These are phyloP conservation scores for Sicus ferrugineus DNA, from an alignment of 2,888 invertebrate species.

Conservation along the genomic window DNA sequence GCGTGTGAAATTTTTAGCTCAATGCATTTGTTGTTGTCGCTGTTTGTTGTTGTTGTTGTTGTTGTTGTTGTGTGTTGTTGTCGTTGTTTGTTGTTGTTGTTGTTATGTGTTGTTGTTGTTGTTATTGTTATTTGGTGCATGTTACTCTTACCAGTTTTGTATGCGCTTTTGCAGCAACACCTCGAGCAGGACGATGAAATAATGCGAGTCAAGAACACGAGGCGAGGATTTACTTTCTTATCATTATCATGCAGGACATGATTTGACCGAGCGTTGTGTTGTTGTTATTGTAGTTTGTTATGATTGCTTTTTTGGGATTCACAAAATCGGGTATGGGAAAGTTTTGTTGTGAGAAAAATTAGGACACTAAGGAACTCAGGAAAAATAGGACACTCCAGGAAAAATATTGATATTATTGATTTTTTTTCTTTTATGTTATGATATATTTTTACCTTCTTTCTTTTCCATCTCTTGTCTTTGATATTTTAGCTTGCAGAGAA, in stretches of 20 bases:
- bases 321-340: neutral
- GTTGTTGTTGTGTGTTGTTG: conserved; percentile 5
- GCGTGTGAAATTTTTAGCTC: conserved; percentile 27
- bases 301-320: neutral
- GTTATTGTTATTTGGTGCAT: neutral
- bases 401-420: too few relatives aligned
- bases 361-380: too few relatives aligned
- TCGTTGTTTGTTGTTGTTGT: conserved; percentile 6
- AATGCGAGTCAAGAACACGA: neutral
- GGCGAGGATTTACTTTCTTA: conserved; percentile 5
- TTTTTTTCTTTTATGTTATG: too few relatives aligned
- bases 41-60: neutral
- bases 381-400: neutral
- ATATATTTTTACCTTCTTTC: too few relatives aligned
- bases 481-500: too few relatives aligned
- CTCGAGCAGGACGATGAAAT: conserved; percentile 3
- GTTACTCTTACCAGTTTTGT: neutral
- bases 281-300: neutral
- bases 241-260: conserved; percentile 7
- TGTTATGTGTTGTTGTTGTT: neutral
- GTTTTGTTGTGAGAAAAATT: too few relatives aligned
- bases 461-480: too few relatives aligned
- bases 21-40: conserved; percentile 15
- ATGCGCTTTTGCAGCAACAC: neutral
- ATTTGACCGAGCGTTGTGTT: too few relatives aligned